Base-by-base conservation (phyloP, 1,140 invertebrate genomes). In the Drosophila guanche region DNA sequence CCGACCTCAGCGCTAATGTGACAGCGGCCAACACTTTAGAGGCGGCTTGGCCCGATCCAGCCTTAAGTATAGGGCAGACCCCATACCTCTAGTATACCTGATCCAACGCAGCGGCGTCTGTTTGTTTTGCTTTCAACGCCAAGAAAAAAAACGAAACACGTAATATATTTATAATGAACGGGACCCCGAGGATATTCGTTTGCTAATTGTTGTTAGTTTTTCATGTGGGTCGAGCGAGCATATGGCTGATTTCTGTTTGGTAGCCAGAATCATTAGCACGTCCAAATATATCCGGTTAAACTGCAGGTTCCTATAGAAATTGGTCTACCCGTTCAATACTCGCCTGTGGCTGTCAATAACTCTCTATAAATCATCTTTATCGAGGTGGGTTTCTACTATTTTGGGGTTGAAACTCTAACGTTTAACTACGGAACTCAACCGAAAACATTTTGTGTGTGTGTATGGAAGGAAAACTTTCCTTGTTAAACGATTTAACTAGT, bases 81-180 rank as follows among this genome's bases (percentile, higher is more conserved):
- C 16, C 16, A 20, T 81, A 75, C 71, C 79, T 61, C 67, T 58
- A 27, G 25, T 6, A 27, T 27, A 37, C 33, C 33, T 12, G 33
- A 37, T 37, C 33, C 10, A 12, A 37, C 7, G 16, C 50, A 61
- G 76, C 81, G 81, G 81, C 65, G 81, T 66, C 81, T 85, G 76
- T 86, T 85, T 85, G 81, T 86, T 85, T 85, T 71, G 76, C 73
- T 76, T 70, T 77, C 51, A 70, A 57, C 73, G 52, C 62, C 55
- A 72, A 1, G 16, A 41, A 40, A 52, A 57, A 47, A 51, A 74
- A 75, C 16, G 16, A 85, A 86, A 86, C 81, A 86, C 81, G 73
- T 85, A 86, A 85, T 85, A 86, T 75, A 78, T 81, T 85, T 85
- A 85, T 85, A 85, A 85, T 81, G 81, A 86, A 81, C 52, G 81